Conservation (phyloP, 1,140 invertebrate species). For the Drosophila kepulauana region DNA sequence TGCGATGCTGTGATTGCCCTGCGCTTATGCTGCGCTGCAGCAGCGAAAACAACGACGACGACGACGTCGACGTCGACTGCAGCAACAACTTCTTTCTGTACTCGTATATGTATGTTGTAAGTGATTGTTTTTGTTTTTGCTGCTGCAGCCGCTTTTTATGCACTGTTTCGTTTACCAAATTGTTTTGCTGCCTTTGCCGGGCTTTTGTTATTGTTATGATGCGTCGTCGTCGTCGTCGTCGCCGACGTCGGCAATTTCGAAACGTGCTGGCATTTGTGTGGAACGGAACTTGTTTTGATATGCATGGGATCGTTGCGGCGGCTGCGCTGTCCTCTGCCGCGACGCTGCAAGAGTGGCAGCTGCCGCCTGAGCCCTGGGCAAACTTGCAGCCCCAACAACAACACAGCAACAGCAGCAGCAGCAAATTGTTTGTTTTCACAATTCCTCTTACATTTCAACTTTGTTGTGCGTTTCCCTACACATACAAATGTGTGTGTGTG, state of each 20-base stretch:
- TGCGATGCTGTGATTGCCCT: slow-evolving; percentile 47
- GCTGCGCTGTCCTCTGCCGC: slow-evolving; percentile 29
- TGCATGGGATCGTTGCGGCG: slow-evolving; percentile 60
- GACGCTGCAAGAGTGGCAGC: slow-evolving; percentile 20
- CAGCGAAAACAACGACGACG: slow-evolving; percentile 1
- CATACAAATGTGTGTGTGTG: not conserved
- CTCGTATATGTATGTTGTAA: slow-evolving; percentile 11
- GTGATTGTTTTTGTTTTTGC: slow-evolving; percentile 33
- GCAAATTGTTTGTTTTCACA: slow-evolving; percentile 77
- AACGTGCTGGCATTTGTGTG: slow-evolving; percentile 81
- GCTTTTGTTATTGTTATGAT: slow-evolving; percentile 81
- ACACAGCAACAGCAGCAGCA: slow-evolving; percentile 48
- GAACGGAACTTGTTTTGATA: slow-evolving; percentile 81
- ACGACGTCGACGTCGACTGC: slow-evolving; percentile 25
- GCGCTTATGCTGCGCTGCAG: slow-evolving; percentile 17
- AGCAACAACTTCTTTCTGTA: slow-evolving; percentile 33
- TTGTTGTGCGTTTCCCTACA: slow-evolving; percentile 49
- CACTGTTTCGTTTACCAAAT: slow-evolving; percentile 70
- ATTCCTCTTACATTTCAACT: slow-evolving; percentile 69
- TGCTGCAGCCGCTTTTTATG: slow-evolving; percentile 59
- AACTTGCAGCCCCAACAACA: slow-evolving; percentile 58
- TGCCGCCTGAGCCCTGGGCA: slow-evolving; percentile 49
- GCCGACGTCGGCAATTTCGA: slow-evolving; percentile 63
- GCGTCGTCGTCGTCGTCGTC: slow-evolving; percentile 54
- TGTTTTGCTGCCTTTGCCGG: slow-evolving; percentile 55